These are phyloP conservation scores for Mystacides longicornis DNA, from an alignment of 2,888 invertebrate genomes.

Conservation along the genomic window DNA sequence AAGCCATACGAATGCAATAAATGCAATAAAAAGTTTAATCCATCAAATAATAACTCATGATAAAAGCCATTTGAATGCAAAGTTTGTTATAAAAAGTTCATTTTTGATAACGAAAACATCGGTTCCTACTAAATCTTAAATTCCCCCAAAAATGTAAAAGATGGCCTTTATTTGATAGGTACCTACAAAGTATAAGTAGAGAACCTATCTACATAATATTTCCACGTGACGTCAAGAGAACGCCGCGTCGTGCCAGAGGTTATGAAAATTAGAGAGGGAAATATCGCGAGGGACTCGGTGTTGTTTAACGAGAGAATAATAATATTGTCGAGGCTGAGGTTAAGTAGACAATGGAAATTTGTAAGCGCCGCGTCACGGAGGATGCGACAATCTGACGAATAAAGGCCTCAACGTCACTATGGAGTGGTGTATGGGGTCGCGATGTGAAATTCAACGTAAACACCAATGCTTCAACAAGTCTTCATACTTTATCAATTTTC, in stretches of 20 bases:
- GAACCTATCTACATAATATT: neutral
- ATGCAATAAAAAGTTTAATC: too few relatives aligned
- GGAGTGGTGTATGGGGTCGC: too few relatives aligned
- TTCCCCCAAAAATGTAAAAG: neutral
- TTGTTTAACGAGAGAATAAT: slow-evolving; percentile 1
- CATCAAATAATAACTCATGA: too few relatives aligned
- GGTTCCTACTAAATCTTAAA: neutral
- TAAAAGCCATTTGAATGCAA: too few relatives aligned
- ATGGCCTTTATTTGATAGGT: too few relatives aligned
- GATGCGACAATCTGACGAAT: too few relatives aligned
- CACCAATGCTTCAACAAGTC: too few relatives aligned
- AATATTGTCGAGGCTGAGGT: neutral
- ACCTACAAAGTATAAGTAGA: neutral
- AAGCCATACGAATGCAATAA: too few relatives aligned
- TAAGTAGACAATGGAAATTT: slow-evolving; percentile 5
- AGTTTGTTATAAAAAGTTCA: too few relatives aligned
- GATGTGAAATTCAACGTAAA: too few relatives aligned
- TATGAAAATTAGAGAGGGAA: neutral
- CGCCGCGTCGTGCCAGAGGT: neutral
- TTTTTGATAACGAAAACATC: neutral
- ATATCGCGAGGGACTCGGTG: neutral
- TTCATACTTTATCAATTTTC: too few relatives aligned
- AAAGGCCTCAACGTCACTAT: too few relatives aligned
- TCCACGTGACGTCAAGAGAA: neutral
- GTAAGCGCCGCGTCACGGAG: neutral